These are phyloP conservation scores for Platerodrilus igneus DNA, from an alignment of 2,888 invertebrate genomes.

Conservation along the genomic window DNA sequence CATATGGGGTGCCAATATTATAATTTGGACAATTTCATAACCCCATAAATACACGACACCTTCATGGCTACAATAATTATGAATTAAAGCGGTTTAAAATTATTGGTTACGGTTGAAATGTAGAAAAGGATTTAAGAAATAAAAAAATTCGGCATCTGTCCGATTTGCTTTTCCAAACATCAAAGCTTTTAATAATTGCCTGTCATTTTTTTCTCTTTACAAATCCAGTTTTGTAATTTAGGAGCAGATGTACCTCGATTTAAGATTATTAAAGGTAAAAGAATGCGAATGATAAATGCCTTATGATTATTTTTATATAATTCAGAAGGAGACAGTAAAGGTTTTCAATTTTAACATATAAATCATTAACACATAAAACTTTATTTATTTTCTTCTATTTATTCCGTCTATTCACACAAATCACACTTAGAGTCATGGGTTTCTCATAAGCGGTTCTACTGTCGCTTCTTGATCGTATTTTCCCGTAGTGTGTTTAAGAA, in stretches of 20 bases:
- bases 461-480: not conserved
- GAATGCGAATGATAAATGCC: conserved; percentile 19
- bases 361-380: conserved; percentile 22
- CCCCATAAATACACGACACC: conserved; percentile 4
- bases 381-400: conserved; percentile 21
- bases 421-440: conserved; percentile 23
- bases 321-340: conserved; percentile 20
- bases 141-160: conserved; percentile 14
- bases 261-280: conserved; percentile 23
- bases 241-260: conserved; percentile 17
- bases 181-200: conserved; percentile 10
- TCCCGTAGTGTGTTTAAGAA: conserved; percentile 6
- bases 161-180: conserved; percentile 7
- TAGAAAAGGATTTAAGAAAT: conserved; percentile 5
- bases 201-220: conserved; percentile 6
- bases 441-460: conserved; percentile 11
- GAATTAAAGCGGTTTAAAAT: conserved; percentile 17
- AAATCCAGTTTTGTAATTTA: conserved; percentile 12
- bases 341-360: conserved; percentile 23
- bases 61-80: conserved; percentile 13
- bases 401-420: conserved; percentile 24
- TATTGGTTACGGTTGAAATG: conserved; percentile 17
- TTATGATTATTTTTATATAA: conserved; percentile 22
- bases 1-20: no score
- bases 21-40: no score